These are phyloP conservation scores for Criorhina ranunculi DNA, from an alignment of 2,888 invertebrate genomes.

Conservation along the genomic window DNA sequence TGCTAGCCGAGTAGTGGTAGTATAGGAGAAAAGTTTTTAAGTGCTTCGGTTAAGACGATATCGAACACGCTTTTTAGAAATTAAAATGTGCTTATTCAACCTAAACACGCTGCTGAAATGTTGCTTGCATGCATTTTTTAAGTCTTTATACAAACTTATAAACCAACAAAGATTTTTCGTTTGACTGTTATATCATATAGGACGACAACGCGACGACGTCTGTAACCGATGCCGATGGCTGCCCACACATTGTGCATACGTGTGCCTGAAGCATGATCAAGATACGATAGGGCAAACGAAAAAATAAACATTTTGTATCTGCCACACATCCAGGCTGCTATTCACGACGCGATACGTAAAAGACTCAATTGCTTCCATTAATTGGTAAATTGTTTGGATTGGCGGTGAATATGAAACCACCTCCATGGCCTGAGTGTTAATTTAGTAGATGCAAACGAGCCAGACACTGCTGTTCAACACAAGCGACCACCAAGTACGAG, in stretches of 20 bases:
- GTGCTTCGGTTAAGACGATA: no score
- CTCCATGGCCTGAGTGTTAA: constrained; percentile 62
- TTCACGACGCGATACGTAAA: constrained; percentile 30
- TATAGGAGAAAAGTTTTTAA: no score
- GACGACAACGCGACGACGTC: constrained; percentile 51
- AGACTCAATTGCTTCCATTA: constrained; percentile 69
- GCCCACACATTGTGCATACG: constrained; percentile 64
- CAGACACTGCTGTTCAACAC: constrained; percentile 27
- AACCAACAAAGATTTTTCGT: constrained; percentile 50
- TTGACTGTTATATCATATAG: constrained; percentile 22
- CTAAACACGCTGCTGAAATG: constrained; percentile 4
- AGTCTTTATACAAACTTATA: constrained; percentile 36
- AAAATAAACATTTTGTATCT: constrained; percentile 9
- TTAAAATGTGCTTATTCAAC: constrained; percentile 48
- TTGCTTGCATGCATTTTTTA: constrained; percentile 26
- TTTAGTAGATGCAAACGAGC: constrained; percentile 62
- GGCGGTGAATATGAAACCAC: constrained; percentile 44
- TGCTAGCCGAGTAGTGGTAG: no score
- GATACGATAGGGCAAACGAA: constrained; percentile 53
- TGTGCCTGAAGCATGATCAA: constrained; percentile 60
- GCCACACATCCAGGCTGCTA: constrained; percentile 23
- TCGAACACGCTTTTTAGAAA: neutral
- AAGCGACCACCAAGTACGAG: constrained; percentile 30
- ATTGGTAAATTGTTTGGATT: constrained; percentile 65
- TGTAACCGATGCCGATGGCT: constrained; percentile 40